phyloP scores from a whole-genome alignment of 2,797 vertebrate genomes.

The Podarcis lilfordi region DNA sequence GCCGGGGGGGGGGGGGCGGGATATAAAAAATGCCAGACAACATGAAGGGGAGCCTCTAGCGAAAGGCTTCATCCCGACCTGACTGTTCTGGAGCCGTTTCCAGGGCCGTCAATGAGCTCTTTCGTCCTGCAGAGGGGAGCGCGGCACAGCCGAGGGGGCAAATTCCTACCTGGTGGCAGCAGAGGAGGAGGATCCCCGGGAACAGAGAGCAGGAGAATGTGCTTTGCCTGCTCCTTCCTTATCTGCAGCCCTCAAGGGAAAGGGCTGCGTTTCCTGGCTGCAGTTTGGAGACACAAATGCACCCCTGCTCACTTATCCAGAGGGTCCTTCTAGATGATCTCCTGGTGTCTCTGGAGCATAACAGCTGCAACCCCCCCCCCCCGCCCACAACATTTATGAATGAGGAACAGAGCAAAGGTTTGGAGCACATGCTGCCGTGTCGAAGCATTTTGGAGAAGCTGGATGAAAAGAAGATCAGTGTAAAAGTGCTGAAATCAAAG shows the following conservation, averaged over 20 bases:
- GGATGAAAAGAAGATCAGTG: neutral
- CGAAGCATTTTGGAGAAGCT: neutral
- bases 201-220: neutral
- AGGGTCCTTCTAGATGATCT: neutral
- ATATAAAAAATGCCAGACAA: too few relatives aligned
- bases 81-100: too few relatives aligned
- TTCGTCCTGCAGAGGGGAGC: neutral
- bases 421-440: neutral
- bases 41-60: too few relatives aligned
- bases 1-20: neutral
- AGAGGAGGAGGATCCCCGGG: neutral
- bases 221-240: neutral
- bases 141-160: neutral
- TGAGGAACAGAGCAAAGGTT: neutral
- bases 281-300: neutral
- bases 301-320: neutral
- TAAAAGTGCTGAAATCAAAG: neutral
- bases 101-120: neutral
- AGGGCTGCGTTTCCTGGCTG: neutral
- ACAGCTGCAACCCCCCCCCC: too few relatives aligned
- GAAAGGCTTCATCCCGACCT: too few relatives aligned
- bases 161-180: neutral
- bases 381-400: neutral
- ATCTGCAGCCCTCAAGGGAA: neutral
- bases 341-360: accelerated